Conservation (phyloP, 2,113 vertebrate genomes). For the Nibea albiflora region DNA sequence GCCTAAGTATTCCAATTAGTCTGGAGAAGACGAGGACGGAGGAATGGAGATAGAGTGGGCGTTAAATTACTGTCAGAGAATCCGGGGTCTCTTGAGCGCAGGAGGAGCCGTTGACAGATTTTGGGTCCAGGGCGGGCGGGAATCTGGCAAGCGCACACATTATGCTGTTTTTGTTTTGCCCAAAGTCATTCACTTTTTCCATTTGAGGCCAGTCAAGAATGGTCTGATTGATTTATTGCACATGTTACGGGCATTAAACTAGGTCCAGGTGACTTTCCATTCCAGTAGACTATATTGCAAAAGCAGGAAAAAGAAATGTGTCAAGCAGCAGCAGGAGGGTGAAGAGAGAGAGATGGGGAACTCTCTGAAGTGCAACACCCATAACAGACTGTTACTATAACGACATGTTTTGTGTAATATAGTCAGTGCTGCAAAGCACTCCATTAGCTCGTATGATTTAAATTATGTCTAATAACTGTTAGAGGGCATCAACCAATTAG, state of each 20-base stretch:
- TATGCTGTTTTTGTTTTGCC: neutral
- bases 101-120: neutral
- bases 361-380: constrained; percentile 11
- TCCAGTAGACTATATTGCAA: neutral
- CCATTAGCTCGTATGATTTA: constrained; percentile 10
- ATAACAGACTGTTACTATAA: neutral
- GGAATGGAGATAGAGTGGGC: neutral
- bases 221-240: neutral
- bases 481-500: constrained; percentile 12
- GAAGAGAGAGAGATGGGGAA: neutral
- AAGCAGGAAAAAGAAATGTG: neutral
- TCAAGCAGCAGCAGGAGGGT: constrained; percentile 1
- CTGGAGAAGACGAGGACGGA: neutral
- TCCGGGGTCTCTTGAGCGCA: neutral
- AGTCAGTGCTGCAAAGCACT: constrained; percentile 9
- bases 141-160: neutral
- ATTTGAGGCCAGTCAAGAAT: neutral
- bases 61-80: neutral
- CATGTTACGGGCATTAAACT: neutral
- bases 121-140: neutral
- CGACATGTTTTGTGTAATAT: constrained; percentile 20
- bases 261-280: neutral
- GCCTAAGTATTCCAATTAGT: constrained; percentile 13
- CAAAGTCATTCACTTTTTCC: neutral
- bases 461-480: constrained; percentile 15